These are phyloP conservation scores for Temnothorax unifasciatus DNA, from an alignment of 2,888 invertebrate genomes.

Conservation along the genomic window DNA sequence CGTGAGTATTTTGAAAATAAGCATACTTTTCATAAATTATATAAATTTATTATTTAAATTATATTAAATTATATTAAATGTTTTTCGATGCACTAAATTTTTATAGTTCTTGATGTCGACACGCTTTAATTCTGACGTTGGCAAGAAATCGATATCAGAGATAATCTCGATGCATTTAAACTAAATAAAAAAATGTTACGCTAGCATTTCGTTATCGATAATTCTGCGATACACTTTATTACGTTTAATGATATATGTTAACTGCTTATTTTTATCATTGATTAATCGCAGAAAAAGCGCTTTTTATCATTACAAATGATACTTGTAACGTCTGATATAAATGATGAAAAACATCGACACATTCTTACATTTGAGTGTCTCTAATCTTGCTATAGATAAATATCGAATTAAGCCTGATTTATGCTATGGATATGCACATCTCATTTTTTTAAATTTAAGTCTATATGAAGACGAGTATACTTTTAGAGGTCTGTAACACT, in stretches of 20 bases:
- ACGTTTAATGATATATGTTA: neutral
- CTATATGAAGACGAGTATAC: neutral
- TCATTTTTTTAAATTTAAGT: constrained; percentile 1
- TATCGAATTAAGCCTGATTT: constrained; percentile 15
- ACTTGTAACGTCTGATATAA: neutral
- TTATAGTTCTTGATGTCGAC: neutral
- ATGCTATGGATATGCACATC: neutral
- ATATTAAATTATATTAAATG: neutral
- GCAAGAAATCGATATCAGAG: neutral
- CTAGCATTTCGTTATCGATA: neutral
- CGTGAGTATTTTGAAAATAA: neutral
- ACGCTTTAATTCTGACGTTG: neutral
- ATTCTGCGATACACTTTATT: neutral
- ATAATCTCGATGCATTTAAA: neutral
- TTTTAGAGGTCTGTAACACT: neutral
- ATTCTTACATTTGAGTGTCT: neutral
- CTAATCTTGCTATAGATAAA: neutral
- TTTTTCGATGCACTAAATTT: neutral
- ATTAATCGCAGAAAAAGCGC: neutral
- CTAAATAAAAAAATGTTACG: neutral
- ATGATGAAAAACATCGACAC: neutral
- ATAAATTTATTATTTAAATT: neutral
- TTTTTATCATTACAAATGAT: neutral
- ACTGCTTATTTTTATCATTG: neutral
- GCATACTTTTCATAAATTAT: neutral